These are phyloP conservation scores for Bugulina stolonifera DNA, from an alignment of 2,888 invertebrate species.

Conservation along the genomic window DNA sequence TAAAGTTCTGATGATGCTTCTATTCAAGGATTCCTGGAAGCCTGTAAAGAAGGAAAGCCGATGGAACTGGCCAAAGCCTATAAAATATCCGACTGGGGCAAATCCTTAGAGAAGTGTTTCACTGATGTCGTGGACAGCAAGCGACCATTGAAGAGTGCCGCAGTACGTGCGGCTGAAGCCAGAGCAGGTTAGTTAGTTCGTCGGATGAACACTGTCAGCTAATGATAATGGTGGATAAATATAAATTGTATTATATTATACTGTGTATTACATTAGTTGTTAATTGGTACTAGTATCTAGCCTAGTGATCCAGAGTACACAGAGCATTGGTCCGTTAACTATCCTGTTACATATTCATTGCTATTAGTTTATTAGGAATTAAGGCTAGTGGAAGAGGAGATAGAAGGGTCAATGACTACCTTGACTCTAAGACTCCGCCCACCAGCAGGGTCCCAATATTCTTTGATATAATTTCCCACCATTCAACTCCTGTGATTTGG, in stretches of 20 bases:
- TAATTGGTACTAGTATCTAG: too few species aligned
- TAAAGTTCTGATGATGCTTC: not conserved
- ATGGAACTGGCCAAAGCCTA: conserved; percentile 26
- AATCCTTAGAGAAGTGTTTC: not conserved
- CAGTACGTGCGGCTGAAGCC: conserved; percentile 16
- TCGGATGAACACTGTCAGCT: not conserved
- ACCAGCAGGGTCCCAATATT: too few species aligned
- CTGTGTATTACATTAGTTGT: not conserved
- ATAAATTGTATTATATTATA: not conserved
- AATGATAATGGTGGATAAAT: too few species aligned
- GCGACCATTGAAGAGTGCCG: conserved; percentile 7
- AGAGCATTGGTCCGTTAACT: too few species aligned
- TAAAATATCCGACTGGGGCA: conserved; percentile 10
- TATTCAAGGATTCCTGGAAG: conserved; percentile 15
- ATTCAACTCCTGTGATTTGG: too few species aligned
- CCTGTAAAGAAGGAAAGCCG: conserved; percentile 26
- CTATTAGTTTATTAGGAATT: too few species aligned
- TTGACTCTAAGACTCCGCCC: too few species aligned
- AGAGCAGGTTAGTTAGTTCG: conserved; percentile 3
- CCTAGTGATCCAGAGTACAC: too few species aligned
- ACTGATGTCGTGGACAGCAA: not conserved
- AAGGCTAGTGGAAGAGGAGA: too few species aligned
- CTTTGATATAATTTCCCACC: too few species aligned
- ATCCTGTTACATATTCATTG: too few species aligned
- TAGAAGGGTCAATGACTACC: too few species aligned